phyloP scores from a whole-genome alignment of 2,113 vertebrate genomes.

The Ramphastos sulfuratus region DNA sequence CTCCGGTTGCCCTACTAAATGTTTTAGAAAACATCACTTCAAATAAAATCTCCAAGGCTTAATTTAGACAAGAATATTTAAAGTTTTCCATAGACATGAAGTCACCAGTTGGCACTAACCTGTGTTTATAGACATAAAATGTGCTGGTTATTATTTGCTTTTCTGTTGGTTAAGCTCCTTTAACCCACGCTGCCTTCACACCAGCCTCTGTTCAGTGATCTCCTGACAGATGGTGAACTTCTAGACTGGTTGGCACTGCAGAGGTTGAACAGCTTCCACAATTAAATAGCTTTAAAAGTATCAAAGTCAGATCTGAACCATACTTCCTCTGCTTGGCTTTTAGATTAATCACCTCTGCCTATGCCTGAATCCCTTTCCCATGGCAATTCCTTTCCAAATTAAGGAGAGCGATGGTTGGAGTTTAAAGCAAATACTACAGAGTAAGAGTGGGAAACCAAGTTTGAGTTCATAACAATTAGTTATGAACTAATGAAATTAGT shows the following conservation, averaged over 20 bases:
- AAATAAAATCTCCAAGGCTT: conserved; percentile 52
- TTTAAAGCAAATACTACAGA: not conserved
- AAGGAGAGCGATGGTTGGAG: not conserved
- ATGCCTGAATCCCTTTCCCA: not conserved
- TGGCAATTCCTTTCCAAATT: not conserved
- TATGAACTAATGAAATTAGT: too few relatives aligned
- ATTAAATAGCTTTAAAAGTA: not conserved
- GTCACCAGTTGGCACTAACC: conserved; percentile 54
- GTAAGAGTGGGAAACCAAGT: not conserved
- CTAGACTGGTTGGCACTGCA: not conserved
- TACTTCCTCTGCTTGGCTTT: not conserved
- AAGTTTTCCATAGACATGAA: conserved; percentile 67
- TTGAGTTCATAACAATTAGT: not conserved
- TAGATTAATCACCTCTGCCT: not conserved
- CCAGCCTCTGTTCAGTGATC: not conserved
- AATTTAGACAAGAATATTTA: conserved; percentile 51
- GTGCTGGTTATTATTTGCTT: conserved; percentile 46
- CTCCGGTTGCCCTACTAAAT: conserved; percentile 27
- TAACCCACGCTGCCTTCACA: not conserved
- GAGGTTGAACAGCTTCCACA: not conserved
- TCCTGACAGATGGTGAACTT: not conserved
- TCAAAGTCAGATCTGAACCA: not conserved
- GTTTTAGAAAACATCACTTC: conserved; percentile 53
- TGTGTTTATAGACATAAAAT: conserved; percentile 55
- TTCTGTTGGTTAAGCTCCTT: conserved; percentile 32